Evolutionary conservation across 2,888 invertebrate genomes (phyloP), one percentile per base, ranked within the genome.

Genomic region (Stomorhina lunata): DNA sequence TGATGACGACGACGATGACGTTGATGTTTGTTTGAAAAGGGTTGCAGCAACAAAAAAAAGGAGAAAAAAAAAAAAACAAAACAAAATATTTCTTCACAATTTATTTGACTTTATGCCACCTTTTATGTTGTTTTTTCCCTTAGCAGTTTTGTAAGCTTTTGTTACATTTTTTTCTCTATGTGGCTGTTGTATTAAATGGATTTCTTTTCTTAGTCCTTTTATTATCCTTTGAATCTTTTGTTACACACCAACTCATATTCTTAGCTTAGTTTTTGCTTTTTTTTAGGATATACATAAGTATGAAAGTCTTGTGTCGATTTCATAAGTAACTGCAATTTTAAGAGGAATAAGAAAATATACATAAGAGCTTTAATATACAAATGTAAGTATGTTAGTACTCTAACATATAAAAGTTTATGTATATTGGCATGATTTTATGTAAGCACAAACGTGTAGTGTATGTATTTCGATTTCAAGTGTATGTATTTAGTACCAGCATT

Each of bases 51-150:
- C 22, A 48, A 34, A 55, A 6, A 6, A 32, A 5, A n/a, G 32
- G 32, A 32, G 4, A 9, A 32, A 32, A 32, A 32, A 32, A 32
- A 45, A 34, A 37, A n/a, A 43, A 34, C 17, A 32, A 65, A 55
- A 45, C 32, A 34, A 43, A 55, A 43, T 73, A 37, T 57, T 43
- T 59, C 50, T 66, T 43, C 43, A 25, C 22, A 72, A 66, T 25
- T 73, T 85, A 84, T 87, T 87, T 89, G 89, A 88, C 86, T 87
- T 86, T 84, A 59, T 68, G 63, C 20, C 79, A 79, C 48, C 45
- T 71, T 61, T 61, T 12, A 22, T 34, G 6, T 59, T 63, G 15
- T 15, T 50, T 50, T 34, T 3, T 65, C 55, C 29, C 29, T 66
- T 65, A 37, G 50, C 25, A 15, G 29, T 7, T 55, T 72, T 57